Evolutionary conservation across 2,797 vertebrate genomes (phyloP).

Genomic region (Labeo calbasu): DNA sequence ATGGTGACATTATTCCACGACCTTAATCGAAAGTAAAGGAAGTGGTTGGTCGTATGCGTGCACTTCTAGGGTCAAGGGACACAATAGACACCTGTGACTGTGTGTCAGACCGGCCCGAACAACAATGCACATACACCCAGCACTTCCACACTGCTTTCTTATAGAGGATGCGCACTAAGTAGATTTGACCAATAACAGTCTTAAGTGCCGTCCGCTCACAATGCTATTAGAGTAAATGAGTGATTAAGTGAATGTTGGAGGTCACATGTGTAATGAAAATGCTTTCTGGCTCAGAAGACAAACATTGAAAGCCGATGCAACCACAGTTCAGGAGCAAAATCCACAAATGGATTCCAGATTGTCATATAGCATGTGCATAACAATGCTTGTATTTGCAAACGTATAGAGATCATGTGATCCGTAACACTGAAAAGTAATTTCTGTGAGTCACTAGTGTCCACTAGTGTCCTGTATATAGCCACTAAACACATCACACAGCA

Average conservation of each 20-base stretch:
- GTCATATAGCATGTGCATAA: background rate
- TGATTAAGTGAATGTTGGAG: constrained; percentile 62
- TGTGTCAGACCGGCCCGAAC: background rate
- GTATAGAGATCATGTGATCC: background rate
- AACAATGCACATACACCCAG: background rate
- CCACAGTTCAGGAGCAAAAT: background rate
- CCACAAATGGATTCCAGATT: background rate
- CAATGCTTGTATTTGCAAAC: background rate
- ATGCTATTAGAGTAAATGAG: constrained; percentile 78
- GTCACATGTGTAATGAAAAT: constrained; percentile 71
- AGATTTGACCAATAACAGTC: constrained; percentile 75
- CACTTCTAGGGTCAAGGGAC: constrained; percentile 73
- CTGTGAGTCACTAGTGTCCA: background rate
- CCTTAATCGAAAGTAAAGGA: constrained; percentile 77
- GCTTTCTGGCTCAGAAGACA: constrained; percentile 66
- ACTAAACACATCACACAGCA: background rate
- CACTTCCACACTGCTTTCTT: constrained; percentile 4
- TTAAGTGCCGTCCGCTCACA: constrained; percentile 77
- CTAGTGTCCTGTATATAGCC: background rate
- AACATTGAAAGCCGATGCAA: constrained; percentile 69
- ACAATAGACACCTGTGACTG: constrained; percentile 67
- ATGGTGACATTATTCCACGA: constrained; percentile 62
- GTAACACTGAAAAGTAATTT: background rate
- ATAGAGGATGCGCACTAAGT: constrained; percentile 39
- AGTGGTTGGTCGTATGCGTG: constrained; percentile 64